Conservation (phyloP, 2,113 vertebrate genomes). For the Saimiri boliviensis region DNA sequence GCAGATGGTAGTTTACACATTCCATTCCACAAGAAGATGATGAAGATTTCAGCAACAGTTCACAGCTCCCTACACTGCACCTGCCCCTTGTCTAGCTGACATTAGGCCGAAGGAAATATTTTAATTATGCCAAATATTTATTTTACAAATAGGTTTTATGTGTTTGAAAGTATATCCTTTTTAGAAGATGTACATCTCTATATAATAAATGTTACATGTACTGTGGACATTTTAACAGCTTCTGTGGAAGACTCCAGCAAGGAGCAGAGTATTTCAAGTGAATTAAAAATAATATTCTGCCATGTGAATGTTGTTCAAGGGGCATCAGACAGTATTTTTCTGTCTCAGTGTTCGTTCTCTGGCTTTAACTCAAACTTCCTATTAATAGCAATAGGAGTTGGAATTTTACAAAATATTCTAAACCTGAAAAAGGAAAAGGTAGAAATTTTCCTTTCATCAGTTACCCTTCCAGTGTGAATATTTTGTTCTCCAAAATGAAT, state of each 20-base stretch:
- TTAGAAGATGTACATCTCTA: neutral
- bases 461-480: neutral
- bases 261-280: neutral
- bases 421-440: neutral
- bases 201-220: neutral
- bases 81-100: neutral
- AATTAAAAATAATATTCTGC: neutral
- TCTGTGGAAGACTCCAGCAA: neutral
- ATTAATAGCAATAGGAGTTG: neutral
- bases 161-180: neutral
- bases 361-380: neutral
- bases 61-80: neutral
- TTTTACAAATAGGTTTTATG: neutral
- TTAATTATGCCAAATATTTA: conserved; percentile 12
- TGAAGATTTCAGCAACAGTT: neutral
- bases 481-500: neutral
- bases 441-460: neutral
- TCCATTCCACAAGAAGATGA: neutral
- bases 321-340: neutral
- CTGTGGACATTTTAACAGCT: neutral
- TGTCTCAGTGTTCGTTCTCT: neutral
- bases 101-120: neutral
- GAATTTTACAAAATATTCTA: neutral
- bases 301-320: neutral
- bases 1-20: neutral